Base-by-base conservation (phyloP, 2,797 vertebrate species). In the Numenius phaeopus region DNA sequence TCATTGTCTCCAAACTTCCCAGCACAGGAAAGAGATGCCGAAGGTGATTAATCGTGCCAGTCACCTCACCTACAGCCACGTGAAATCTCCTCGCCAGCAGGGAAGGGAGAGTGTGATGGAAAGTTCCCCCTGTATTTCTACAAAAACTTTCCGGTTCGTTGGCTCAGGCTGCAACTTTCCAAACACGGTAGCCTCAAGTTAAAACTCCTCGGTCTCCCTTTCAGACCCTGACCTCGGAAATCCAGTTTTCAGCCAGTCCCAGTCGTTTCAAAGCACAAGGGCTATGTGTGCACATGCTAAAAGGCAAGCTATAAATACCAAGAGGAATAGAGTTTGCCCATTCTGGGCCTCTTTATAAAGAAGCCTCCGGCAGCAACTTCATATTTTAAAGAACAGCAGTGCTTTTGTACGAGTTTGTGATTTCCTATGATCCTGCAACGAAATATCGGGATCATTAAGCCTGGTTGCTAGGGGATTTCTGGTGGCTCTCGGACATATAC, bases 391-490 rank as follows among this genome's bases (percentile, higher is more conserved):
- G 67, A 94, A 91, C 87, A 97, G 94, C 91, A 72, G 94, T 7
- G 90, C 91, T 95, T 95, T 94, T 97, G 93, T 95, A 47, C 0
- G 9, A 50, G 76, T 15, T 90, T 50, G 83, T 90, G 95, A 92
- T 95, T 91, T 50, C 87, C 89, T 80, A 66, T 24, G 26, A 91
- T 91, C 89, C 91, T 23, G 1, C 80, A 73, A 83, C 2, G 32
- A 82, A 94, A 72, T 22, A 82, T 40, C 6, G 2, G 80, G 83
- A 96, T 83, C 86, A 50, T 83, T 70, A 90, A 86, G 88, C 67
- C 72, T 71, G 85, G 94, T 97, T 97, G 96, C 95, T 89, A 96
- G 81, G 96, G 95, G 82, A 96, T 95, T 91, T 70, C 89, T 95
- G 91, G 92, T 57, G 89, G 62, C 83, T 89, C 84, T 94, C 8